Percentiles rank a stretch among this genome's conserved stretches.
Conservation (phyloP, 2,113 vertebrate species). For the Hydrolagus affinis region DNA sequence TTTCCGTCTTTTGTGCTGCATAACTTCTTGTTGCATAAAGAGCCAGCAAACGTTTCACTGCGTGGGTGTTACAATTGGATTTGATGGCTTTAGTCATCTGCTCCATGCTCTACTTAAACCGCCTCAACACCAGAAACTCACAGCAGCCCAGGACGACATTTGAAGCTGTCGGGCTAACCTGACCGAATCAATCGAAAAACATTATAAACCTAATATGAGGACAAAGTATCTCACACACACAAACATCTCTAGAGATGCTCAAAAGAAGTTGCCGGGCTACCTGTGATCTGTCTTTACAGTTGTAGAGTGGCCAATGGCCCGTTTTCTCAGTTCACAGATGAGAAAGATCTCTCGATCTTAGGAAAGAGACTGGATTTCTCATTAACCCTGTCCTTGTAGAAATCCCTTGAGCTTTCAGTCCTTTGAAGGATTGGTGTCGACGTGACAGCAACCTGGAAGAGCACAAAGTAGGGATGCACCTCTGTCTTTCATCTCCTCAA, state of each 20-base stretch:
- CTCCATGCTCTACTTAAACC: neutral
- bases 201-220: neutral
- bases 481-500: neutral
- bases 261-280: neutral
- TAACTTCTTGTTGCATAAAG: neutral
- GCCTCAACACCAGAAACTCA: neutral
- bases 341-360: neutral
- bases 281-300: neutral
- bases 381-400: neutral
- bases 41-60: neutral
- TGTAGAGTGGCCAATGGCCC: neutral
- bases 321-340: neutral
- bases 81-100: neutral
- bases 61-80: neutral
- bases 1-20: neutral
- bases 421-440: no score
- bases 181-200: neutral
- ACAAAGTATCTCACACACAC: neutral
- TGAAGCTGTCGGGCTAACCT: neutral
- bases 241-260: neutral
- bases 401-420: neutral
- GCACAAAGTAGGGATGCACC: neutral
- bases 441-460: no score
- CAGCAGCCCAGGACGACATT: neutral
- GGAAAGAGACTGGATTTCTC: neutral